A percentile compares a stretch with the other conserved stretches of the same genome.
Conservation (phyloP, 2,888 invertebrate species). For the Lacanobia wlatinum region DNA sequence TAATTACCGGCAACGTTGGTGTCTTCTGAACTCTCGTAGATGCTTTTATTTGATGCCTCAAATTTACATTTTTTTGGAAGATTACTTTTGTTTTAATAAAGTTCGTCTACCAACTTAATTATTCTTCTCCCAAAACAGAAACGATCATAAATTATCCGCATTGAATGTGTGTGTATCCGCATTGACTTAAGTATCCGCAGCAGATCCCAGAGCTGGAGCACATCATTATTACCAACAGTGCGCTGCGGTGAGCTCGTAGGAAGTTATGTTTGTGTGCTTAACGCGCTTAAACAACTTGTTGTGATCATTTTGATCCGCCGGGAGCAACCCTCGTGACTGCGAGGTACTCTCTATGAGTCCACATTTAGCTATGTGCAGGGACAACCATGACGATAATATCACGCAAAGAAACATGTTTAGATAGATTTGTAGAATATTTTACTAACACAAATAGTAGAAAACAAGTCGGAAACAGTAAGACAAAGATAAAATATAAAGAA, state of each 20-base stretch:
- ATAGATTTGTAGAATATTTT: background rate
- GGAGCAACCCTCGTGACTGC: constrained; percentile 16
- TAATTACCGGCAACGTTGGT: background rate
- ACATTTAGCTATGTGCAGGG: background rate
- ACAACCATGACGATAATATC: background rate
- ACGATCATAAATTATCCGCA: background rate
- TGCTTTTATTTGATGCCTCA: background rate
- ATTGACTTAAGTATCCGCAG: constrained; percentile 2
- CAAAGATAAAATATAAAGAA: background rate
- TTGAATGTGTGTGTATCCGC: background rate
- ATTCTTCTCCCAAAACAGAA: background rate
- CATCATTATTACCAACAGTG: constrained; percentile 48
- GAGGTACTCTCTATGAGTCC: background rate
- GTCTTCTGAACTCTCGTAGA: background rate
- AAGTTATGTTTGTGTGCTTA: constrained; percentile 64
- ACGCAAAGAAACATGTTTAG: background rate
- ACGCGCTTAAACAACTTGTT: constrained; percentile 63
- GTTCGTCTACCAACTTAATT: background rate
- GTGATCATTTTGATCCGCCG: constrained; percentile 59
- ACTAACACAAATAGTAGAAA: background rate
- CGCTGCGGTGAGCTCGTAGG: constrained; percentile 54
- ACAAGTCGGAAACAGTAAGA: background rate
- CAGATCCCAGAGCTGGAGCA: background rate
- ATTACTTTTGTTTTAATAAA: no score
- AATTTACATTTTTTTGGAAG: background rate